Base-by-base conservation (phyloP, 2,797 vertebrate species). In the Anabas testudineus region DNA sequence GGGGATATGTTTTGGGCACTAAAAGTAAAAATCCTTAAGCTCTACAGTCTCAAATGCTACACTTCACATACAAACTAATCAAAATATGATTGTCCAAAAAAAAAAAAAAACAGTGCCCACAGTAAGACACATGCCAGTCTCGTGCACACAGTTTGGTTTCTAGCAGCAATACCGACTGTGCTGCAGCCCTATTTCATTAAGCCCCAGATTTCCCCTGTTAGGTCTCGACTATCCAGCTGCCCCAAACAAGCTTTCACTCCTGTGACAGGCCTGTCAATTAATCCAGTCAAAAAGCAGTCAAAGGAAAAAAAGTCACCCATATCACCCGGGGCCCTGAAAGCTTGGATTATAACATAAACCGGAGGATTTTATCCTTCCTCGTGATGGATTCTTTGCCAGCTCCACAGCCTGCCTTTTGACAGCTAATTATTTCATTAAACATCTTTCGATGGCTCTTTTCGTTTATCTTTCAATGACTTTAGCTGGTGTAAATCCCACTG, bases 341-440 rank as follows among this genome's bases (percentile, higher is more conserved):
- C 82, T 66, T 46, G 85, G 80, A 88, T 90, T 90, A 87, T 62
- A 80, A 81, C 64, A 79, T 91, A 88, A 89, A 84, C 72, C 84
- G 14, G 51, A 58, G 80, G 87, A 89, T 89, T 88, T 88, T 74
- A 84, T 42, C 75, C 68, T 87, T 84, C 76, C 59, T 77, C 45
- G 6, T 84, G 83, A 91, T 86, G 71, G 86, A 90, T 91, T 89
- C 80, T 71, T 79, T 79, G 69, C 64, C 81, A 82, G 59, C 69
- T 72, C 48, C 71, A 76, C 51, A 68, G 87, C 67, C 71, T 71
- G 71, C 37, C 51, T 85, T 90, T 87, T 92, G 89, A 90, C 89
- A 92, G 83, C 79, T 91, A 91, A 91, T 91, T 90, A 90, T 91
- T 90, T 88, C 76, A 88, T 87, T 89, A 83, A 85, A 88, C 81